A percentile compares a stretch with the other conserved stretches of the same genome.
These are phyloP conservation scores for Melieria picta DNA, from an alignment of 2,888 invertebrate species.

Conservation along the genomic window DNA sequence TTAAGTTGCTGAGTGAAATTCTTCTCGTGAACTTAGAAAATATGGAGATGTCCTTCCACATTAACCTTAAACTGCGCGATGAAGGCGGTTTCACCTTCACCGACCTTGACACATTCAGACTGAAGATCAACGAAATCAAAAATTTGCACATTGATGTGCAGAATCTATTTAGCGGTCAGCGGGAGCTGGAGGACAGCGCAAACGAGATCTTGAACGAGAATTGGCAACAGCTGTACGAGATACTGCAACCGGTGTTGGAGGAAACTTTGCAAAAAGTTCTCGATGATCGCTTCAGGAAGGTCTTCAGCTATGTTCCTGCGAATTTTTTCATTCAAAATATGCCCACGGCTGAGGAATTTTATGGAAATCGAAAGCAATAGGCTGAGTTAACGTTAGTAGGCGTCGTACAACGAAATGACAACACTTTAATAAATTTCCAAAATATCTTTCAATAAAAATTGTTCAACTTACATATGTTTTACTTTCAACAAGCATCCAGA, in stretches of 20 bases:
- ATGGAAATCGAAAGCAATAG: background rate
- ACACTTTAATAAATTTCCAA: too few relatives aligned
- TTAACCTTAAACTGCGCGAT: slow-evolving; percentile 21
- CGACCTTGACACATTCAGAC: slow-evolving; percentile 65
- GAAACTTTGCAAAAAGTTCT: slow-evolving; percentile 74
- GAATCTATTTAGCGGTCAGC: slow-evolving; percentile 69
- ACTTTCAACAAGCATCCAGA: too few relatives aligned
- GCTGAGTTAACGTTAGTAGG: too few relatives aligned
- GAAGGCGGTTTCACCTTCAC: slow-evolving; percentile 31
- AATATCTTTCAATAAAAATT: too few relatives aligned
- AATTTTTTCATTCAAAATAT: slow-evolving; percentile 73
- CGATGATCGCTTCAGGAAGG: slow-evolving; percentile 70
- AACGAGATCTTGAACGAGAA: slow-evolving; percentile 76
- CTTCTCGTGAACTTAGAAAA: too few relatives aligned
- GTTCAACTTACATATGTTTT: too few relatives aligned
- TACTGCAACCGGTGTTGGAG: slow-evolving; percentile 73
- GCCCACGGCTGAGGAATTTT: slow-evolving; percentile 7
- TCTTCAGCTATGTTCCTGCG: slow-evolving; percentile 74
- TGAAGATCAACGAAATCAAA: slow-evolving; percentile 70
- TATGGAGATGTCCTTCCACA: background rate
- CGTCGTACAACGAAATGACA: too few relatives aligned
- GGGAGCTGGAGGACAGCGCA: slow-evolving; percentile 70
- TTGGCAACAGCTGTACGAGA: slow-evolving; percentile 75
- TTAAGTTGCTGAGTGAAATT: too few relatives aligned
- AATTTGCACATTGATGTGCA: slow-evolving; percentile 73